Evolutionary conservation across 2,113 vertebrate species (phyloP).

Genomic region (Larimichthys crocea): DNA sequence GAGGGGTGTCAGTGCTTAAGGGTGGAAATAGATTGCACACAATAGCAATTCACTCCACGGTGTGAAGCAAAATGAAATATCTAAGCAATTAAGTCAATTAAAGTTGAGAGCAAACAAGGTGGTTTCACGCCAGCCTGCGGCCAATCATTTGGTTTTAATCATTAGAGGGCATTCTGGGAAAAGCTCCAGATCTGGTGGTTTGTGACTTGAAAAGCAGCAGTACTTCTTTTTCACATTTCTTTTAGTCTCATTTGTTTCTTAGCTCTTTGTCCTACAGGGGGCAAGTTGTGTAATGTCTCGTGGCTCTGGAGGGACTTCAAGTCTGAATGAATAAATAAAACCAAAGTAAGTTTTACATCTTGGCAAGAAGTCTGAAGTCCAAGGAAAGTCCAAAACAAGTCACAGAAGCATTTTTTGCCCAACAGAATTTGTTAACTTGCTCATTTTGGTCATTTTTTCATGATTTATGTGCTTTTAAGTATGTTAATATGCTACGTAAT

Average conservation of each 20-base stretch:
- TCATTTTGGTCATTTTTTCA: no score
- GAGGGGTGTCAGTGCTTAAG: slow-evolving; percentile 43
- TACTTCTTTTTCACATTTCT: not conserved
- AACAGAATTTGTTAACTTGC: no score
- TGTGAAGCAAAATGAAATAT: slow-evolving; percentile 51
- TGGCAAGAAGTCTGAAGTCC: no score
- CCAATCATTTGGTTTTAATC: slow-evolving; percentile 61
- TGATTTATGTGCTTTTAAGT: no score
- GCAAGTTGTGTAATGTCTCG: no score
- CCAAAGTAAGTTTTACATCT: no score
- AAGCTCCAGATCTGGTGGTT: slow-evolving; percentile 38
- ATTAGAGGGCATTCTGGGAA: slow-evolving; percentile 55
- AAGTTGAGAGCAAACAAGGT: slow-evolving; percentile 62
- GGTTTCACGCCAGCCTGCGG: slow-evolving; percentile 49
- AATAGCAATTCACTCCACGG: slow-evolving; percentile 54
- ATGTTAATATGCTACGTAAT: no score
- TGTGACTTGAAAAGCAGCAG: slow-evolving; percentile 9
- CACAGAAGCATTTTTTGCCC: no score
- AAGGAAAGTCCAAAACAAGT: no score
- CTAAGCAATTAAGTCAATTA: slow-evolving; percentile 71
- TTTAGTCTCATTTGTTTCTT: not conserved
- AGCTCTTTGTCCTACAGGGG: not conserved
- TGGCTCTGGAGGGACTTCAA: not conserved
- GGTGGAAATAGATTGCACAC: slow-evolving; percentile 57
- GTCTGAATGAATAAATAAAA: no score